These are phyloP conservation scores for Hylaea fasciaria DNA, from an alignment of 2,888 invertebrate genomes.

Conservation along the genomic window DNA sequence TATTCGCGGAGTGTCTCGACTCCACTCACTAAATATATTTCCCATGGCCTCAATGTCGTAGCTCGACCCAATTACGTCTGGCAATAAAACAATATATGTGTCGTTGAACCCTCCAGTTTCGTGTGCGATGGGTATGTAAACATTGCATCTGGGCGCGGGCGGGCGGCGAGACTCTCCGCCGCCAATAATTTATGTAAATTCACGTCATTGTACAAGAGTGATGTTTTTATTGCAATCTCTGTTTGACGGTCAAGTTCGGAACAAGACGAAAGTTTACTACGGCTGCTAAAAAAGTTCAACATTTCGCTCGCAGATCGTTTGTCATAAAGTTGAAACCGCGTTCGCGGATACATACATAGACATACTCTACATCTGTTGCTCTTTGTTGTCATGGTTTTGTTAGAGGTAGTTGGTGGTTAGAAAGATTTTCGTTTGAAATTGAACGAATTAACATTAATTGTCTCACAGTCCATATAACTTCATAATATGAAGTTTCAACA, in stretches of 20 bases:
- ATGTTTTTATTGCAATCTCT: conserved; percentile 80
- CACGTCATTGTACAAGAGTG: conserved; percentile 79
- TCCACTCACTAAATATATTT: conserved; percentile 62
- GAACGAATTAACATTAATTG: no score
- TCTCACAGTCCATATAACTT: no score
- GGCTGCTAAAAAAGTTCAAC: conserved; percentile 27
- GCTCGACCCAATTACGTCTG: conserved; percentile 79
- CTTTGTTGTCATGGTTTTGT: conserved; percentile 1
- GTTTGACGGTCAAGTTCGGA: conserved; percentile 82
- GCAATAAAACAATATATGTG: conserved; percentile 81
- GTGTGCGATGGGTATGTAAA: conserved; percentile 70
- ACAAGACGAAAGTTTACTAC: conserved; percentile 66
- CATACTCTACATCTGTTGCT: conserved; percentile 16
- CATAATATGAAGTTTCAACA: not conserved
- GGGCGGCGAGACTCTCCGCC: conserved; percentile 67
- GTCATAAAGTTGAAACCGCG: conserved; percentile 21
- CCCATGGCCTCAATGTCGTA: conserved; percentile 68
- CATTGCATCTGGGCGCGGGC: conserved; percentile 68
- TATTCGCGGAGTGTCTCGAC: conserved; percentile 54
- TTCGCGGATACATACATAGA: conserved; percentile 6
- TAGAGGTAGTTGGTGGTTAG: no score
- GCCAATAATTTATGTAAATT: conserved; percentile 84
- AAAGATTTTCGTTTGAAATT: no score
- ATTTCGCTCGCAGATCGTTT: conserved; percentile 29
- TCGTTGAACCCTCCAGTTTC: conserved; percentile 77